Base-by-base conservation (phyloP, 2,797 vertebrate species). In the Jordanella pulchra region DNA sequence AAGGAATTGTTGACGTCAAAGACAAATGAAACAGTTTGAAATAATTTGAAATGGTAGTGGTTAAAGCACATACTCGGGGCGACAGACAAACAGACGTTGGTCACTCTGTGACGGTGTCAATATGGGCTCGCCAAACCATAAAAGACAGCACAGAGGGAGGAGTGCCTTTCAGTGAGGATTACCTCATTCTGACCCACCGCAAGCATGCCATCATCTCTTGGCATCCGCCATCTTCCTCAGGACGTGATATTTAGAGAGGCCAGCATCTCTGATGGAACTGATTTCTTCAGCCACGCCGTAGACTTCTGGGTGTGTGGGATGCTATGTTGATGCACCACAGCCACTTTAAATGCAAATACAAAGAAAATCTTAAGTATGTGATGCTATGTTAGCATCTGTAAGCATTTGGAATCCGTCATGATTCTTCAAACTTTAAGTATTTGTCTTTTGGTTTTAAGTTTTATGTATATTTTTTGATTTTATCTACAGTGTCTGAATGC, bases 91-190 rank as follows among this genome's bases (percentile, higher is more conserved):
- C 50, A 70, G 56, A 69, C 73, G 69, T 76, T 63, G 76, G 79
- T 84, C 78, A 76, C 69, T 66, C 21, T 69, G 75, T 80, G 80
- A 83, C 69, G 66, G 28, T 82, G 76, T 51, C 64, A 76, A 28
- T 73, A 69, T 65, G 50, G 65, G 53, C 60, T 71, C 77, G 81
- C 81, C 75, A 82, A 85, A 69, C 71, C 72, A 67, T 77, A 79
- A n/a, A 82, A 75, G 82, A 77, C 77, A 79, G 67, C 70, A 64
- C 67, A 2, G 65, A 84, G 85, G 88, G 87, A 87, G 84, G 83
- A 82, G 80, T 70, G 73, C 80, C 65, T 65, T 53, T 47, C 63
- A 64, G 80, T 60, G 65, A 53, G 58, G 71, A 84, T 89, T 67
- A 90, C 69, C 54, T 89, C 84, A 87, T 83, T 21, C 39, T 78